Base-by-base conservation (phyloP, 1,140 invertebrate genomes). In the Armadillidium nasatum region DNA sequence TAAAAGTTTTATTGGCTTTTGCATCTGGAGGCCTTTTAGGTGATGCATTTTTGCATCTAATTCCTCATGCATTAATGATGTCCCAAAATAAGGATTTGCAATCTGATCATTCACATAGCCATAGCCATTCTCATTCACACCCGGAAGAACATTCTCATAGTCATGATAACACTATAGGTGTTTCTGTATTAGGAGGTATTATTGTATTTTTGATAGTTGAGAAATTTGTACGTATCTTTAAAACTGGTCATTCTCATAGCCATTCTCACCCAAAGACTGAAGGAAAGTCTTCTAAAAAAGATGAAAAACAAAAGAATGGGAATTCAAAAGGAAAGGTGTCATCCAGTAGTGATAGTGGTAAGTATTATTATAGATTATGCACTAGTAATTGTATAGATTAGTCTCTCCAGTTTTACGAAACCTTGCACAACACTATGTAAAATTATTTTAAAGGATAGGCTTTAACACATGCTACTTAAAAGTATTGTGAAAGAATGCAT, bases 31-130 rank as follows among this genome's bases (percentile, higher is more conserved):
- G 96, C 77, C 86, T 98, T 11, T 86, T 98, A 1, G 96, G 96
- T 10, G 96, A 98, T 88, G 95, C 96, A 7, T 98, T 98, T 86
- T 86, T 98, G 2, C 96, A 98, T 88, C 86, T 98, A 33, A 98
- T 98, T 83, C 96, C 96, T 46, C 96, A 98, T 87, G 94, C 96
- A 19, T 87, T 96, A 1, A 86, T 90, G 54, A 88, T 91, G 43
- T 72, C 87, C 82, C 66, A 66, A 11, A 83, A 83, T 9, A 76
- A 78, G 4, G 85, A 87, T 69, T 84, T 86, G 43, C 85, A 87
- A 82, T 86, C 84, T 15, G 88, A 90, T 82, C 88, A 91, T 82
- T 83, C 82, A 4, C 87, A 88, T 81, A 80, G 81, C 1, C 87
- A 91, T 83, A 86, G 87, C 78, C 87, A 88, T 75, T 83, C 83